Base-by-base conservation (phyloP, 2,888 invertebrate genomes). In the Ischnus inquisitorius region DNA sequence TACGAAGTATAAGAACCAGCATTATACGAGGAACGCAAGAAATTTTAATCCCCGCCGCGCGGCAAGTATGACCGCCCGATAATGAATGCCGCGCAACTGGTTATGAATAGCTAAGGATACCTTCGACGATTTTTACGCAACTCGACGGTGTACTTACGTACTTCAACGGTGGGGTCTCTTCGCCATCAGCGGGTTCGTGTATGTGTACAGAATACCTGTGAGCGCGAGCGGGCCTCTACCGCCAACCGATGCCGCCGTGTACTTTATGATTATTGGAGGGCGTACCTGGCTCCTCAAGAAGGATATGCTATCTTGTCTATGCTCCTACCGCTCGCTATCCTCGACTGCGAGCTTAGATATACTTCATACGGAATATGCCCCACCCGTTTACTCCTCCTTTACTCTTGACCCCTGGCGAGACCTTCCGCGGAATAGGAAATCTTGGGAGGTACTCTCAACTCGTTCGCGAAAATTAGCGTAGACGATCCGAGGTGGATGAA, bases 191-290 rank as follows among this genome's bases (percentile, higher is more conserved):
- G 51, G 16, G 22, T 77, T 54, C 46, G 60, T 78, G 62, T 69
- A 48, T 67, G 67, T 71, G 68, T 64, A 69, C 57, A 60, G 74
- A 74, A 76, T 79, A 79, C 51, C 48, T 71, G 64, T 76, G 69
- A 85, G 72, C 87, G 85, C 74, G 82, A 34, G 34, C 34, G 4
- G 34, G n/a, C n/a, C 34, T 34, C 74, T 60, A 84, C 75, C 84
- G 81, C 78, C 81, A n/a, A 79, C 81, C 74, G 74, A 78, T 75
- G 83, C 85, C 84, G 81, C 72, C 83, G 83, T 81, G 88, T 89
- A 88, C 88, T 92, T 92, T 91, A 91, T 87, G 92, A 91, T 91
- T 91, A 92, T 91, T 90, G 87, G 88, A 90, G 91, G 91, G 91
- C 90, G 91, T 90, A 88, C 87, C 87, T 88, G 85, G 74, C 85